Evolutionary conservation across 1,140 invertebrate genomes (phyloP).

Genomic region (Phthorimaea operculella): DNA sequence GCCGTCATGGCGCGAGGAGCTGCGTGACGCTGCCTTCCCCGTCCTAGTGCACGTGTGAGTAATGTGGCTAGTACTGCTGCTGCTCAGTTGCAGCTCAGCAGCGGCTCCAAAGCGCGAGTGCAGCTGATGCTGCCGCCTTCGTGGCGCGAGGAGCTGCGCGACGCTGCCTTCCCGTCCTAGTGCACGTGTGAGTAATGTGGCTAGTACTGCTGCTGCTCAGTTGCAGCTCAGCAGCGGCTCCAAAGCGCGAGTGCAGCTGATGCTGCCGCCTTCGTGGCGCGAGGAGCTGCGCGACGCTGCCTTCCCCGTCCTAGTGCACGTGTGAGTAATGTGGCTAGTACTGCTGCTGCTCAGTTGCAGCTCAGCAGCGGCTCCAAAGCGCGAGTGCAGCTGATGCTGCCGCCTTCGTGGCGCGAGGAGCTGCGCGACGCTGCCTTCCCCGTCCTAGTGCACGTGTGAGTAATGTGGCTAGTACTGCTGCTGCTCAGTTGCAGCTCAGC

Average conservation of each 20-base stretch:
- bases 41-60: conserved; percentile 85
- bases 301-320: conserved; percentile 85
- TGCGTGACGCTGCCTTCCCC: conserved; percentile 86
- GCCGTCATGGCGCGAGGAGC: conserved; percentile 84
- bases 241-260: conserved; percentile 79
- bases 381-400: conserved; percentile 81
- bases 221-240: conserved; percentile 80
- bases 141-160: conserved; percentile 84
- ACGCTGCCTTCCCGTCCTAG: conserved; percentile 87
- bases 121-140: conserved; percentile 83
- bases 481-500: conserved; percentile 69
- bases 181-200: conserved; percentile 76
- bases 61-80: background rate
- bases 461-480: conserved; percentile 9
- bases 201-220: no score
- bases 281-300: conserved; percentile 85
- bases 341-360: conserved; percentile 51
- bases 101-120: conserved; percentile 81
- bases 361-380: conserved; percentile 81
- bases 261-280: conserved; percentile 85
- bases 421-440: conserved; percentile 85
- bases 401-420: conserved; percentile 85
- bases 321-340: conserved; percentile 65
- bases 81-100: conserved; percentile 71
- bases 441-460: conserved; percentile 84